Conservation (phyloP, 1,140 invertebrate genomes). For the Zaprionus capensis region DNA sequence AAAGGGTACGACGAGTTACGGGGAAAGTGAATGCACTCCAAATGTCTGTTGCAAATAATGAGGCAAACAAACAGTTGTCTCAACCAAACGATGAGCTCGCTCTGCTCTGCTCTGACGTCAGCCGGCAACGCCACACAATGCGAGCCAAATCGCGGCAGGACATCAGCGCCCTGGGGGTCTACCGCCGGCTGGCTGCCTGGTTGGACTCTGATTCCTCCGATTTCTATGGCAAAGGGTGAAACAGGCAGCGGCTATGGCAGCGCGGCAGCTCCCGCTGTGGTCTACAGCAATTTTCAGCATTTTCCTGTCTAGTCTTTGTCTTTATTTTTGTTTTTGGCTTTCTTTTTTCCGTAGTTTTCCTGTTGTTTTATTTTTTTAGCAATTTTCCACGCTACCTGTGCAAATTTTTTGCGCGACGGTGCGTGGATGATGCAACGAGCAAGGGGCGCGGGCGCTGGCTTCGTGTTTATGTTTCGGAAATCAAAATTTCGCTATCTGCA, state of each 20-base stretch:
- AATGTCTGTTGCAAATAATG: slow-evolving; percentile 58
- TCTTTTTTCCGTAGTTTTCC: slow-evolving; percentile 5
- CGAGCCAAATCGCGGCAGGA: slow-evolving; percentile 61
- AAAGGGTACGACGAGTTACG: neutral
- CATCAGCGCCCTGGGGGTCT: slow-evolving; percentile 62
- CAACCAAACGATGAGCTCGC: slow-evolving; percentile 28
- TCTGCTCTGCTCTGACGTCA: slow-evolving; percentile 54
- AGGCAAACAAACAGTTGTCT: slow-evolving; percentile 59
- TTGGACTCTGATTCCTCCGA: slow-evolving; percentile 56
- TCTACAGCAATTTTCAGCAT: slow-evolving; percentile 43
- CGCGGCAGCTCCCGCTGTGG: slow-evolving; percentile 57
- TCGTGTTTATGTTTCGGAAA: slow-evolving; percentile 82
- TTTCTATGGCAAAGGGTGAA: slow-evolving; percentile 70
- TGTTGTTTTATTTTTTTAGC: slow-evolving; percentile 37
- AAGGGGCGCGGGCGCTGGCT: slow-evolving; percentile 47
- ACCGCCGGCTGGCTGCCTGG: slow-evolving; percentile 19
- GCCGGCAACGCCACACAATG: slow-evolving; percentile 37
- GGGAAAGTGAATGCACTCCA: slow-evolving; percentile 47
- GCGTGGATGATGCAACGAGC: slow-evolving; percentile 41
- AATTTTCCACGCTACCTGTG: slow-evolving; percentile 83
- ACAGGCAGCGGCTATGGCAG: slow-evolving; percentile 28
- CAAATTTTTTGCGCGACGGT: slow-evolving; percentile 75
- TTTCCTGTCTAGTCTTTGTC: slow-evolving; percentile 30
- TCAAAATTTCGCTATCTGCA: slow-evolving; percentile 80
- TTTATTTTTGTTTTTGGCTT: slow-evolving; percentile 18